Conservation (phyloP, 2,888 invertebrate species). For the Rhimphoctona megacephalus region DNA sequence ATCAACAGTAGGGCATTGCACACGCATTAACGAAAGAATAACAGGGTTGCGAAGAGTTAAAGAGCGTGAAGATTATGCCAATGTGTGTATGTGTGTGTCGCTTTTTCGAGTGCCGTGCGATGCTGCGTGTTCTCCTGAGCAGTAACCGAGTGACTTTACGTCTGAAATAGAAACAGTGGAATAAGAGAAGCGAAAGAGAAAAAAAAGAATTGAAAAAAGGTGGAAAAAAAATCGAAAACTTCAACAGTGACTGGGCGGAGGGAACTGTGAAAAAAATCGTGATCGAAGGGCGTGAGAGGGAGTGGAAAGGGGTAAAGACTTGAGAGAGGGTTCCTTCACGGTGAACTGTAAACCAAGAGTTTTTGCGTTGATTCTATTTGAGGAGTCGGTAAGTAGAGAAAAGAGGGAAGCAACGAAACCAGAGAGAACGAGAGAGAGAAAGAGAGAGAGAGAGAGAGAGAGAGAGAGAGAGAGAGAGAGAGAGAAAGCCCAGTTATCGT, state of each 20-base stretch:
- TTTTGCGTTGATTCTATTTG: constrained; percentile 67
- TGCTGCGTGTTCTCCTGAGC: constrained; percentile 15
- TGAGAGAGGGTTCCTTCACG: constrained; percentile 53
- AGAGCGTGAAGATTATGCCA: constrained; percentile 56
- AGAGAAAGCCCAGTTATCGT: constrained; percentile 48
- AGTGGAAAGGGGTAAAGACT: neutral
- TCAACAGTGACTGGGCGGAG: constrained; percentile 26
- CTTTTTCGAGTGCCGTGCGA: constrained; percentile 48
- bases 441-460: constrained; percentile 25
- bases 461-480: constrained; percentile 18
- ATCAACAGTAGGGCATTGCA: constrained; percentile 25
- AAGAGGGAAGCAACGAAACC: constrained; percentile 13
- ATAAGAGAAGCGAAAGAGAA: constrained; percentile 54
- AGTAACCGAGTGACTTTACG: constrained; percentile 46
- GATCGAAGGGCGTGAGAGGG: constrained; percentile 37
- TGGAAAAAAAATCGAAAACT: constrained; percentile 41
- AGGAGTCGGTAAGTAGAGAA: constrained; percentile 57
- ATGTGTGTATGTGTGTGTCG: constrained; percentile 31
- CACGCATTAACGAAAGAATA: constrained; percentile 61
- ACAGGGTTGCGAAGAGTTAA: constrained; percentile 54
- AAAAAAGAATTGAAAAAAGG: neutral
- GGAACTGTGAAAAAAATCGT: constrained; percentile 47
- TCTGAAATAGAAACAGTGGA: constrained; percentile 67
- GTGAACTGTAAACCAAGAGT: constrained; percentile 62
- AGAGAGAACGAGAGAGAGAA: neutral